Percentiles rank a stretch among this genome's conserved stretches.
Conservation (phyloP, 1,140 invertebrate genomes). For the Cecropterus lyciades region DNA sequence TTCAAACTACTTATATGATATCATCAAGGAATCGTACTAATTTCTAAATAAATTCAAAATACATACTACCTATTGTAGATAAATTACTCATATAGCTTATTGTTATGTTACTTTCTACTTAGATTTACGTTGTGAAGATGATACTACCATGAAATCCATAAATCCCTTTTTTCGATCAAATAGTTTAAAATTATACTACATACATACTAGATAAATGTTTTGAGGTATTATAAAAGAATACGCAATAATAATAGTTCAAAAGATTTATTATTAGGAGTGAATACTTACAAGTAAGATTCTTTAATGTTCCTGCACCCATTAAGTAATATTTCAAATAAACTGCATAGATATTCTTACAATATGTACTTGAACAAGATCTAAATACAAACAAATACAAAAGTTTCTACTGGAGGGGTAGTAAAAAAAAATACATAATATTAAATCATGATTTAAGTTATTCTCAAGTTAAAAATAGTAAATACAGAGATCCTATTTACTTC, state of each 20-base stretch:
- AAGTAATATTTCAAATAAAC: conserved; percentile 66
- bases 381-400: conserved; percentile 5
- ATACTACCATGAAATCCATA: not conserved
- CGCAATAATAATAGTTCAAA: conserved; percentile 39
- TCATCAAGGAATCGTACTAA: too few species aligned
- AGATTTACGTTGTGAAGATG: too few species aligned
- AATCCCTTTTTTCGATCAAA: too few species aligned
- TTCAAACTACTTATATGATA: too few species aligned
- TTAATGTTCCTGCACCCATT: conserved; percentile 41
- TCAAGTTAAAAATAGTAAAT: conserved; percentile 1
- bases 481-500: conserved; percentile 65
- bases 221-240: conserved; percentile 43
- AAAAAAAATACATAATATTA: conserved; percentile 4
- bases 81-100: too few species aligned
- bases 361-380: conserved; percentile 6
- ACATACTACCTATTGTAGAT: too few species aligned
- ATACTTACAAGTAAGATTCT: conserved; percentile 62
- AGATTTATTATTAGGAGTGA: conserved; percentile 56
- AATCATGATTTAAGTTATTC: conserved; percentile 7
- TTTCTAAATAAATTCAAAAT: too few species aligned
- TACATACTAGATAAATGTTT: too few species aligned
- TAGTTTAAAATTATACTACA: too few species aligned
- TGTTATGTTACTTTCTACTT: too few species aligned
- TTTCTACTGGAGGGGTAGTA: not conserved
- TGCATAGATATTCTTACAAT: conserved; percentile 38